A percentile compares a stretch with the other conserved stretches of the same genome.
Evolutionary conservation across 2,113 vertebrate species (phyloP).

Genomic region (Plotosus lineatus): DNA sequence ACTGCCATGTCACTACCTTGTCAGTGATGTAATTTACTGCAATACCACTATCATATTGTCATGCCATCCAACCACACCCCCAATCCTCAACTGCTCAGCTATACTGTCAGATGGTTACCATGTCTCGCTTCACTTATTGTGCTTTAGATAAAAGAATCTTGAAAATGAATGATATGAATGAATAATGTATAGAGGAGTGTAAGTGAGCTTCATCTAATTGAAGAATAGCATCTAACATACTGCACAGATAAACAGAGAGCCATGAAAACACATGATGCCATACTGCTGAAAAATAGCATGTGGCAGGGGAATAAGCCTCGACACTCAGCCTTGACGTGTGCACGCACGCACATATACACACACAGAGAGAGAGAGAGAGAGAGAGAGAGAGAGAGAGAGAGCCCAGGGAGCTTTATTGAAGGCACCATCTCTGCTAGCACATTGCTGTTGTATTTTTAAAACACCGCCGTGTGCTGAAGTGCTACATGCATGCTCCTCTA

Average conservation of each 20-base stretch:
- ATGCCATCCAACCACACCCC: background rate
- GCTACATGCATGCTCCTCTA: constrained; percentile 2
- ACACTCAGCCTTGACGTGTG: constrained; percentile 9
- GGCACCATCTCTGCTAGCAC: constrained; percentile 31
- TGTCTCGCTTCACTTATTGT: background rate
- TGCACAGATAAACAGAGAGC: constrained; percentile 14
- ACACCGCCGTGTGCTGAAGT: background rate
- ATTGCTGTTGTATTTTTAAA: constrained; percentile 43
- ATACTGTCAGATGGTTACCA: background rate
- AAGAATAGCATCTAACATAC: constrained; percentile 1
- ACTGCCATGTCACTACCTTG: background rate
- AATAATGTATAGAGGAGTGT: background rate
- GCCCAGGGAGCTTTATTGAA: constrained; percentile 24
- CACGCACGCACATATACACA: background rate
- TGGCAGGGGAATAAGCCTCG: constrained; percentile 25
- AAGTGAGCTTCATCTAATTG: background rate
- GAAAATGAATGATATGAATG: constrained; percentile 1
- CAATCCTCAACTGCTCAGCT: background rate
- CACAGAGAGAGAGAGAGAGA: background rate
- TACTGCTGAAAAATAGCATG: constrained; percentile 30
- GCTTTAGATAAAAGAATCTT: constrained; percentile 4
- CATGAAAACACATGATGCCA: constrained; percentile 46
- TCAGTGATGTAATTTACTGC: constrained; percentile 8
- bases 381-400: background rate
- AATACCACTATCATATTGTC: background rate